Conservation (phyloP, 1,140 invertebrate species). For the Hormaphis cornu region DNA sequence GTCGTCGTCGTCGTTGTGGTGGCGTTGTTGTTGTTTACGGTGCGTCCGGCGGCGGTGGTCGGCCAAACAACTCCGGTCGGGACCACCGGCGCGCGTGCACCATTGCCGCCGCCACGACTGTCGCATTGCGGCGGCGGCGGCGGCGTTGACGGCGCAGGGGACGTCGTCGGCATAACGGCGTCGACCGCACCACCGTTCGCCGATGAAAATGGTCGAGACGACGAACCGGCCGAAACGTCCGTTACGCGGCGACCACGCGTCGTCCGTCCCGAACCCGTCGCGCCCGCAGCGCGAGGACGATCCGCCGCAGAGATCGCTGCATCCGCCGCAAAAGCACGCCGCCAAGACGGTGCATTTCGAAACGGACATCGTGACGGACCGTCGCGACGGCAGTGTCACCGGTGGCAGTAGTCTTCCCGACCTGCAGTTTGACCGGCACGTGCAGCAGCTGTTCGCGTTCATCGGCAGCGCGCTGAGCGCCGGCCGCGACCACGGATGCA, state of each 20-base stretch:
- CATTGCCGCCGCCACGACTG: not conserved
- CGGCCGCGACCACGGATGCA: conserved; percentile 34
- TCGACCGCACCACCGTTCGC: not conserved
- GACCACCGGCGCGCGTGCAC: conserved; percentile 29
- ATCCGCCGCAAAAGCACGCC: conserved; percentile 31
- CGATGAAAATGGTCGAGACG: conserved; percentile 28
- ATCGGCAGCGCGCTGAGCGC: conserved; percentile 49
- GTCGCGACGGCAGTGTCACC: conserved; percentile 48
- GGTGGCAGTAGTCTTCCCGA: conserved; percentile 45
- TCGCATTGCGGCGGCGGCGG: not conserved
- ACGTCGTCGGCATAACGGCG: not conserved
- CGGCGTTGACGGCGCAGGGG: not conserved
- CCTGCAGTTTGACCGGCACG: conserved; percentile 46
- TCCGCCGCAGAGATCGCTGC: conserved; percentile 50
- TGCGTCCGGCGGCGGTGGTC: not conserved
- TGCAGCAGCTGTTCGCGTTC: conserved; percentile 66
- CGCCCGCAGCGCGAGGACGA: conserved; percentile 32
- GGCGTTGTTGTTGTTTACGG: not conserved
- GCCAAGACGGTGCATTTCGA: conserved; percentile 41
- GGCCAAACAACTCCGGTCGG: not conserved
- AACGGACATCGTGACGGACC: conserved; percentile 44
- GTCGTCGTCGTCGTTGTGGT: no score
- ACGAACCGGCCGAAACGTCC: conserved; percentile 17
- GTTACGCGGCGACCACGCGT: conserved; percentile 21
- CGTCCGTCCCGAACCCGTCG: not conserved